phyloP scores from a whole-genome alignment of 2,888 invertebrate species.

The Agriopis leucophaearia region DNA sequence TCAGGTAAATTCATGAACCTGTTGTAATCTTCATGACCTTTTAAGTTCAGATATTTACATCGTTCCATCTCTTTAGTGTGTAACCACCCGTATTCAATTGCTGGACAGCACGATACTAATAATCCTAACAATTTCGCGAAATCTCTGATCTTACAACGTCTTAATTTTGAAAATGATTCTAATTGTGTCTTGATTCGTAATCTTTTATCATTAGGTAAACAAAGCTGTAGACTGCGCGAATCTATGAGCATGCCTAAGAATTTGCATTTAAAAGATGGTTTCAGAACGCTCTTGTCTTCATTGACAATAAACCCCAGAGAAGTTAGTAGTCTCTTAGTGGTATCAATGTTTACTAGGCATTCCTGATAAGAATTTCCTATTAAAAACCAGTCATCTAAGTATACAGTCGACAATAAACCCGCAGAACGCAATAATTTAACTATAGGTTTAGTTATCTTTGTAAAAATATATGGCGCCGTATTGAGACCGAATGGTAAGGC shows the following conservation, averaged over 20 bases:
- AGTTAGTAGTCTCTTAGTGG: conserved; percentile 9
- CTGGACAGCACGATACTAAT: conserved; percentile 33
- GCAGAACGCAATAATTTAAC: conserved; percentile 27
- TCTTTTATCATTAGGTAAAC: conserved; percentile 41
- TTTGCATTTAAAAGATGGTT: conserved; percentile 33
- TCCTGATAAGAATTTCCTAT: conserved; percentile 15
- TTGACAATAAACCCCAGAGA: conserved; percentile 42
- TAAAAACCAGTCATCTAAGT: conserved; percentile 41
- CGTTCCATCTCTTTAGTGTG: conserved; percentile 52
- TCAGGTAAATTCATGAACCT: conserved; percentile 12
- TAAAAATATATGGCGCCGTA: conserved; percentile 35
- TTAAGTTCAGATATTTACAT: conserved; percentile 38
- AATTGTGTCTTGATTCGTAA: conserved; percentile 23
- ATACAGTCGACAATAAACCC: conserved; percentile 35
- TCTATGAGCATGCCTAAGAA: conserved; percentile 40
- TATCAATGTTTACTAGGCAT: conserved; percentile 1
- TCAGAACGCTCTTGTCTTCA: conserved; percentile 38
- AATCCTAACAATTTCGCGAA: conserved; percentile 45
- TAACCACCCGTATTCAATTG: conserved; percentile 52
- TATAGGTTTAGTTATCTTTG: conserved; percentile 35
- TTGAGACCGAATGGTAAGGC: conserved; percentile 36
- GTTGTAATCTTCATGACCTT: conserved; percentile 5
- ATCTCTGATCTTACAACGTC: conserved; percentile 40
- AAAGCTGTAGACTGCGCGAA: conserved; percentile 20
- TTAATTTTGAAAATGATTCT: conserved; percentile 19